These are phyloP conservation scores for Drosophila mimetica DNA, from an alignment of 2,888 invertebrate species.

Conservation along the genomic window DNA sequence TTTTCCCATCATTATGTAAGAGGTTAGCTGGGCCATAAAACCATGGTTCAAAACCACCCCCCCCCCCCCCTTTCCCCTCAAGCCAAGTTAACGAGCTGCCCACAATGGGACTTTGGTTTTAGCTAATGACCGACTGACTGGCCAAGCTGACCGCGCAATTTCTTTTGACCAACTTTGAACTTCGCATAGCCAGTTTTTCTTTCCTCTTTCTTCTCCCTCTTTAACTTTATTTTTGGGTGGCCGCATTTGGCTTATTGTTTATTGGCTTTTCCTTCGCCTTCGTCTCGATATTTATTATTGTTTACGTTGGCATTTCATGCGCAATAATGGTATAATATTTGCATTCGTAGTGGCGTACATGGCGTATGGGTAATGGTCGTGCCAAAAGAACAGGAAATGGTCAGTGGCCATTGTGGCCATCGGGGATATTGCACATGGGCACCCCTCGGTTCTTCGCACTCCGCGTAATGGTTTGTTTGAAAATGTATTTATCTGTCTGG, in stretches of 20 bases:
- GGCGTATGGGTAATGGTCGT: slow-evolving; percentile 68
- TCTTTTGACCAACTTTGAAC: slow-evolving; percentile 72
- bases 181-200: slow-evolving; percentile 24
- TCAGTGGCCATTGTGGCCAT: slow-evolving; percentile 22
- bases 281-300: slow-evolving; percentile 29
- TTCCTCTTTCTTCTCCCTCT: not conserved
- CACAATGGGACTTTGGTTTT: slow-evolving; percentile 32
- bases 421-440: slow-evolving; percentile 9
- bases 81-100: slow-evolving; percentile 49
- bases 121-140: slow-evolving; percentile 58
- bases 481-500: slow-evolving; percentile 24
- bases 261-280: slow-evolving; percentile 45
- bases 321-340: slow-evolving; percentile 72
- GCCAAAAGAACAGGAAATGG: slow-evolving; percentile 61
- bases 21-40: slow-evolving; percentile 31
- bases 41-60: slow-evolving; percentile 13
- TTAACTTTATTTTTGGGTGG: slow-evolving; percentile 21
- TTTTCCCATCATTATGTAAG: slow-evolving; percentile 77
- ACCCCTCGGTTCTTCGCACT: slow-evolving; percentile 9
- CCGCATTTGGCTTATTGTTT: slow-evolving; percentile 45
- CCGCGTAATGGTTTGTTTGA: slow-evolving; percentile 12
- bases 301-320: slow-evolving; percentile 45
- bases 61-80: not conserved
- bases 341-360: slow-evolving; percentile 61
- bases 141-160: slow-evolving; percentile 53